Evolutionary conservation across 2,888 invertebrate genomes (phyloP).

Genomic region (Anthrax anthrax): DNA sequence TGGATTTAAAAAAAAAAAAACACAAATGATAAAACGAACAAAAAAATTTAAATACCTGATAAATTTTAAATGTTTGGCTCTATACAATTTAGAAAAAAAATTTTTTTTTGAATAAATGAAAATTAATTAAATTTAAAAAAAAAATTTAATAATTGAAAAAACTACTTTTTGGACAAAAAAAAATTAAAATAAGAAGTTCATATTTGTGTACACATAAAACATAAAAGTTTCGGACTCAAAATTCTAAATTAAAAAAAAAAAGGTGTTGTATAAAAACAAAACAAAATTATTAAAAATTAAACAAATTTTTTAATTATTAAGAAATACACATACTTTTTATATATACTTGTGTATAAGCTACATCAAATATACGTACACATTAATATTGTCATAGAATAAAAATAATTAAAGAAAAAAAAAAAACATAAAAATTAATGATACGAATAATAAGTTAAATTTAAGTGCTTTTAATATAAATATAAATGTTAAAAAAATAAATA

Average conservation of each 20-base stretch:
- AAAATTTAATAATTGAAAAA: background rate
- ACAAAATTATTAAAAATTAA: background rate
- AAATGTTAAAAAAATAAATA: no score
- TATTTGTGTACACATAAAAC: background rate
- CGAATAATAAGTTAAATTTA: no score
- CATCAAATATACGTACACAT: no score
- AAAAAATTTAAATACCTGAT: no score
- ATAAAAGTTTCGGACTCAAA: conserved; percentile 7
- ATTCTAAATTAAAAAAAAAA: conserved; percentile 7
- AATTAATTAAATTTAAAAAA: background rate
- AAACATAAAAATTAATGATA: no score
- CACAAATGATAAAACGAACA: background rate
- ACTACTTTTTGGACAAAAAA: conserved; percentile 1
- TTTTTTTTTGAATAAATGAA: no score
- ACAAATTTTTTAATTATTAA: background rate
- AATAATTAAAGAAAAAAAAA: no score
- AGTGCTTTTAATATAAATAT: no score
- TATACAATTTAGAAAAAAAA: background rate
- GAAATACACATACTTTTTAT: no score
- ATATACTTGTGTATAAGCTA: no score
- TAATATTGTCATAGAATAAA: no score
- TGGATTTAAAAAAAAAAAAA: conserved; percentile 1
- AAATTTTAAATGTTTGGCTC: conserved; percentile 2
- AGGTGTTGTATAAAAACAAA: conserved; percentile 1
- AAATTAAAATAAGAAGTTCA: conserved; percentile 1